Evolutionary conservation across 2,797 vertebrate genomes (phyloP), one percentile per base, ranked within the genome.

Genomic region (Onychomys leucogaster): DNA sequence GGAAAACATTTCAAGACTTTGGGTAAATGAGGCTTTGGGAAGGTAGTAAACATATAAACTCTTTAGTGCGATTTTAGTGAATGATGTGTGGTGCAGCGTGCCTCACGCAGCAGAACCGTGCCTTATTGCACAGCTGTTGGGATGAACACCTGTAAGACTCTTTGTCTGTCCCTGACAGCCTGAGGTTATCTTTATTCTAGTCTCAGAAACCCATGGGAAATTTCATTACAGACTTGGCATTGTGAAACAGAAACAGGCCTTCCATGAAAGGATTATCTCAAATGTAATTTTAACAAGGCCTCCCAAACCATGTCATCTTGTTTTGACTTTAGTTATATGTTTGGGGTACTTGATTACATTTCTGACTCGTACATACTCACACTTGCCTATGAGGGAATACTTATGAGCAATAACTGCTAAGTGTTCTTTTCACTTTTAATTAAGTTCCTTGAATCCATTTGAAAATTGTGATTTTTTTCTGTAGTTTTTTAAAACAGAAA

Each of bases 1-100:
- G 55, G 63, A 76, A 94, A 83, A 63, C 13, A 83, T 92, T 82
- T 52, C 49, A 65, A 94, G 90, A 86, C 46, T 78, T 34, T 76
- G 52, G 19, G 63, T 87, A 78, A 85, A 69, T 63, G 41, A 49
- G 0, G 23, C 14, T 59, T 96, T 32, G 55, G 41, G 61, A 77
- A 94, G 86, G 41, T 63, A 83, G 52, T 75, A 61, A 84, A 71
- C 83, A 59, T 49, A 71, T 59, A 83, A 84, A 6, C 37, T 81
- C 9, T 41, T 29, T 75, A 75, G 32, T 55, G 82, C n/a, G 41
- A 82, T 49, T 76, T 25, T 71, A 81, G 17, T 14, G 2, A 6
- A 1, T 69, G 14, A 59, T 81, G 29, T 76, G 69, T 17, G 57
- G 89, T 49, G 12, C 17, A 34, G n/a, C 16, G 0, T 76, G 34